These are phyloP conservation scores for Drosophila melanica DNA, from an alignment of 1,140 invertebrate genomes.

Conservation along the genomic window DNA sequence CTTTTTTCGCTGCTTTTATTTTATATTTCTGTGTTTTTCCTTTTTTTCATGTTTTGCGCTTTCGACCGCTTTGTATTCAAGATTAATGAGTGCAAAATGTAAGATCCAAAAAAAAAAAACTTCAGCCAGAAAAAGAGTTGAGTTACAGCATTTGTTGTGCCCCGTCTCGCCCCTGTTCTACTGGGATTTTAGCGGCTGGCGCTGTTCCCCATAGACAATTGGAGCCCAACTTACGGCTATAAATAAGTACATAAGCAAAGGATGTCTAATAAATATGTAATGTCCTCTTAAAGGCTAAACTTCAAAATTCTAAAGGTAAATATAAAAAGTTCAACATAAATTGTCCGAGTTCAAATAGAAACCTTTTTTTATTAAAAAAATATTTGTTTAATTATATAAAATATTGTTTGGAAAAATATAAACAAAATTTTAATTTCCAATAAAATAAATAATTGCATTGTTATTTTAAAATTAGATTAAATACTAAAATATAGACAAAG, in stretches of 20 bases:
- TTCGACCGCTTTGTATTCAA: constrained; percentile 45
- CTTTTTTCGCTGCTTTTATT: neutral
- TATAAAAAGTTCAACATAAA: no score
- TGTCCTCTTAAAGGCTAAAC: neutral
- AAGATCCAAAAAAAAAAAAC: constrained; percentile 4
- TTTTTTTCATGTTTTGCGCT: constrained; percentile 24
- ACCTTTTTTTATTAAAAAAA: no score
- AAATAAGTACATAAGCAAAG: constrained; percentile 13
- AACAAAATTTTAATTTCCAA: no score
- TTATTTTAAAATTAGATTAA: no score
- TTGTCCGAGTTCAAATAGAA: no score
- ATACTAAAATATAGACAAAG: no score
- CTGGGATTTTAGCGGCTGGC: constrained; percentile 9
- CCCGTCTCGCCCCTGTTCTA: neutral
- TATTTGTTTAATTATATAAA: no score
- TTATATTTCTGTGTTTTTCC: constrained; percentile 14
- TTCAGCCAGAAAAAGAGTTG: neutral
- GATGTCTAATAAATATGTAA: constrained; percentile 2
- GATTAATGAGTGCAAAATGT: constrained; percentile 40
- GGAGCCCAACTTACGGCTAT: constrained; percentile 27
- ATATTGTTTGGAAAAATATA: no score
- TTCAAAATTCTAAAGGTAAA: no score
- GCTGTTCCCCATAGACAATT: constrained; percentile 9
- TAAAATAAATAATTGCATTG: no score
- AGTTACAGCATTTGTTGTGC: constrained; percentile 8